These are phyloP conservation scores for Cirrhinus mrigala DNA, from an alignment of 2,797 vertebrate genomes.

Conservation along the genomic window DNA sequence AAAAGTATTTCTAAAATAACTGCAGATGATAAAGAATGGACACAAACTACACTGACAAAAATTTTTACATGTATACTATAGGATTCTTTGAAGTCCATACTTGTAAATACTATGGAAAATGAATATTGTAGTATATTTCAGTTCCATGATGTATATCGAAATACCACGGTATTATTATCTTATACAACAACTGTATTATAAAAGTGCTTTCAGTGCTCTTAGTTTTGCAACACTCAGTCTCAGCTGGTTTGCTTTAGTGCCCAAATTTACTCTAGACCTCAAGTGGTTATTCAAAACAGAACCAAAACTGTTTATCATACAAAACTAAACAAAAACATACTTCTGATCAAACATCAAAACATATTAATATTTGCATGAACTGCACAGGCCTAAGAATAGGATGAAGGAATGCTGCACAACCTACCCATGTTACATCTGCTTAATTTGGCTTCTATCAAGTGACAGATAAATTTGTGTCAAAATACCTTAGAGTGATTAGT, in stretches of 20 bases:
- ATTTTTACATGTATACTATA: not conserved
- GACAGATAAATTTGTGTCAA: not conserved
- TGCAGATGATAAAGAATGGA: not conserved
- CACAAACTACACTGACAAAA: not conserved
- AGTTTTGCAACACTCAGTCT: not conserved
- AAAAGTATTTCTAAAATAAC: not conserved
- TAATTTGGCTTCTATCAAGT: not conserved
- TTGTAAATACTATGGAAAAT: not conserved
- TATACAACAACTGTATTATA: not conserved
- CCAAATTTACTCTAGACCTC: not conserved
- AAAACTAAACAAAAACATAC: not conserved
- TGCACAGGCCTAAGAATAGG: not conserved
- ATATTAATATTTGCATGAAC: not conserved
- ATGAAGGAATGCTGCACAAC: not conserved
- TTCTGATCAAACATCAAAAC: not conserved
- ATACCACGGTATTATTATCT: not conserved
- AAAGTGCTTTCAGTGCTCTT: not conserved
- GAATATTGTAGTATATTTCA: not conserved
- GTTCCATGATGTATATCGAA: not conserved
- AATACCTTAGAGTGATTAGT: not conserved
- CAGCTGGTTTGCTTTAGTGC: not conserved
- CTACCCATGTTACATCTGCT: not conserved
- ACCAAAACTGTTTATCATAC: not conserved
- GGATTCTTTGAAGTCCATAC: not conserved
- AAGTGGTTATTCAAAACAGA: not conserved